Base-by-base conservation (phyloP, 1,140 invertebrate genomes). In the Halictus rubicundus region DNA sequence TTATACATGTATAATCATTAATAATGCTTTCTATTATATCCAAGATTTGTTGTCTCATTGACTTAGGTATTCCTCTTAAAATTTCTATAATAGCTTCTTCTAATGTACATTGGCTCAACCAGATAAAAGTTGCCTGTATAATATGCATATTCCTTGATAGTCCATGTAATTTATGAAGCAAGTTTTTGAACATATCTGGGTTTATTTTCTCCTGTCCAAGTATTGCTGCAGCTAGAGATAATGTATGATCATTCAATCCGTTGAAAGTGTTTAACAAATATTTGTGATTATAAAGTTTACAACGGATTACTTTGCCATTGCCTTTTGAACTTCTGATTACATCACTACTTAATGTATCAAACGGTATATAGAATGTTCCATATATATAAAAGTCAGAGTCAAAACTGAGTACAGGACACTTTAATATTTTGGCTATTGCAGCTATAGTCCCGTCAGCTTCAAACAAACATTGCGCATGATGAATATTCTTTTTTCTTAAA, bases 301-400 rank as follows among this genome's bases (percentile, higher is more conserved):
- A 97, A 52, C 92, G 89, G 57, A 96, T 91, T 7, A 88, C 87
- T 9, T 82, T 68, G 0, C 75, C 85, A 27, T 64, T 71, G 1
- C 74, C 85, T 25, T 64, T 70, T 14, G 65, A 68, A 77, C 78
- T 86, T 73, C 65, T 77, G 1, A 82, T 42, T 46, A 91, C 39
- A 63, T 87, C 61, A 23, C 82, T 88, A 52, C 95, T 94, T 1
- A 97, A 89, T 60, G 95, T 96, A 70, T 95, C 94, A 68, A 97
- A 95, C 0, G 97, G 96, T 78, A 98, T 96, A 88, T 97, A 98
- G 5, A 94, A 88, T 1, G 97, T 94, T 92, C 97, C 96, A 91
- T 96, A 97, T 70, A 98, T 96, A 89, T 95, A 98, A 93, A 98
- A 99, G 94, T 98, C 98, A 2, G 97, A 98, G 91, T 99, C 98